Conservation (phyloP, 2,797 vertebrate species). For the Liparis tanakae region DNA sequence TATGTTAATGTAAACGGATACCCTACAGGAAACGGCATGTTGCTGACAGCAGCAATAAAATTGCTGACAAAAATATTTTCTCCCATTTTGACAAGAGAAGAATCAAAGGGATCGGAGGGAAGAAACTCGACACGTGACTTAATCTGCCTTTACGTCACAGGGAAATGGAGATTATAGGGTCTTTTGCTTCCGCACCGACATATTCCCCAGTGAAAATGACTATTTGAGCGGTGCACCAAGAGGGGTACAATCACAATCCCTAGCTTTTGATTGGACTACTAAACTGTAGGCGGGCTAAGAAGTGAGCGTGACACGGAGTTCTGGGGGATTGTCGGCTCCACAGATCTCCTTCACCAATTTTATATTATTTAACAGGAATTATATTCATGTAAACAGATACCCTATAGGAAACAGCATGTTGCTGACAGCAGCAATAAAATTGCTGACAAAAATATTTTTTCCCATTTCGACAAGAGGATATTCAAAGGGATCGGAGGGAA, state of each 20-base stretch:
- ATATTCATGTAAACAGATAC: slow-evolving; percentile 26
- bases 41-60: slow-evolving; percentile 19
- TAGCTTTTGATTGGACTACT: neutral
- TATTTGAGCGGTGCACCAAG: neutral
- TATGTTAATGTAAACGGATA: slow-evolving; percentile 27
- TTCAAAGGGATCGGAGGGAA: slow-evolving; percentile 33
- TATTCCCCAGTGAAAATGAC: neutral
- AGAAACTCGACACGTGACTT: slow-evolving; percentile 16
- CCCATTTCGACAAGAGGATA: slow-evolving; percentile 29
- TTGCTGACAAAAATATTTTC: slow-evolving; percentile 42
- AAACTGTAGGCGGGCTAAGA: neutral
- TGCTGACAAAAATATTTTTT: slow-evolving; percentile 44
- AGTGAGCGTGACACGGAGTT: neutral
- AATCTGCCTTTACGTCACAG: slow-evolving; percentile 2
- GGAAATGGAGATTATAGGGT: neutral
- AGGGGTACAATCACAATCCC: neutral
- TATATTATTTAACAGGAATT: too few species aligned
- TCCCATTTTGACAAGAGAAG: slow-evolving; percentile 27
- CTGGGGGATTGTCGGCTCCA: neutral
- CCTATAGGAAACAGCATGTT: slow-evolving; percentile 37
- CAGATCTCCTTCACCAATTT: neutral
- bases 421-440: slow-evolving; percentile 18
- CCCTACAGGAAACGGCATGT: slow-evolving; percentile 37
- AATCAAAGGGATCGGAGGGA: slow-evolving; percentile 34
- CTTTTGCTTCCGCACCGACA: neutral